These are phyloP conservation scores for Eubasilissa splendida DNA, from an alignment of 2,888 invertebrate species.

Conservation along the genomic window DNA sequence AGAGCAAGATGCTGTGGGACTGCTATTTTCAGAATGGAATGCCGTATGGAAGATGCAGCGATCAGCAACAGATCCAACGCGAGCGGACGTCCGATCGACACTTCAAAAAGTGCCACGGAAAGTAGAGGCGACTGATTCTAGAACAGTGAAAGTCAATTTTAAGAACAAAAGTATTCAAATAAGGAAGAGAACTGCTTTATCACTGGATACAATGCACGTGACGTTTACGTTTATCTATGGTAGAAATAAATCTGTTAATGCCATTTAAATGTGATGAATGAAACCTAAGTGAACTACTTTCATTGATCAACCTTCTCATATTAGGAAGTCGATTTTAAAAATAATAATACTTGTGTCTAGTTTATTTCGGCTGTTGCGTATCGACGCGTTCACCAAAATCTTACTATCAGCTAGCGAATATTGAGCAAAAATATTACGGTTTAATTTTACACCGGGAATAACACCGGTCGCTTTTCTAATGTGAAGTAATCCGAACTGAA, in stretches of 20 bases:
- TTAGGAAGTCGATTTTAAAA: no score
- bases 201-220: no score
- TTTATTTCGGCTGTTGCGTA: no score
- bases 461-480: neutral
- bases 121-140: no score
- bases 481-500: slow-evolving; percentile 29
- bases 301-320: no score
- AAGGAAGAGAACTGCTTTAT: no score
- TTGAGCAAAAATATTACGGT: slow-evolving; percentile 20
- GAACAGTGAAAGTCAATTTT: neutral
- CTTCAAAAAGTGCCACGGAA: neutral
- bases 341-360: no score
- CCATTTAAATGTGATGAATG: no score
- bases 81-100: neutral
- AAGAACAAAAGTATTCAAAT: no score
- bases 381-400: slow-evolving; percentile 6
- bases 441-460: neutral
- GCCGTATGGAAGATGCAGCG: slow-evolving; percentile 25
- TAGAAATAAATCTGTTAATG: no score
- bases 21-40: slow-evolving; percentile 32
- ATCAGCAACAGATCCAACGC: slow-evolving; percentile 3
- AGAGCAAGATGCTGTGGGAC: slow-evolving; percentile 29
- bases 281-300: no score
- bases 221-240: no score
- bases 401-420: slow-evolving; percentile 14